These are phyloP conservation scores for Cheilosia grossa DNA, from an alignment of 2,888 invertebrate species.

Conservation along the genomic window DNA sequence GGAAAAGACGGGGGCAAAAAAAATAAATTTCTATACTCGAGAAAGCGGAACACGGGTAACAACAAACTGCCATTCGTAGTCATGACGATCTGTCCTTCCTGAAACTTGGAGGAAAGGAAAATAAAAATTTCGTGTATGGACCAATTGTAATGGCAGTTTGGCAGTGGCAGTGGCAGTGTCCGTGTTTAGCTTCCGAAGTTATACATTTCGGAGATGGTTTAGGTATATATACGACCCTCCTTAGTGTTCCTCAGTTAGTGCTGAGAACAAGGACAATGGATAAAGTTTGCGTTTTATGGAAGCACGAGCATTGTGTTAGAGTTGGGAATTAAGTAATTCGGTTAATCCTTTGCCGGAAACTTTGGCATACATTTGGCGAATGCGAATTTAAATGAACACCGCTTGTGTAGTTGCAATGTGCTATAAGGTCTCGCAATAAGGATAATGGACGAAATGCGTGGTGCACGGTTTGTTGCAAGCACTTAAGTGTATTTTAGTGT, in stretches of 20 bases:
- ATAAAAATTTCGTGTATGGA: conserved; percentile 66
- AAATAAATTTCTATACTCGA: neutral
- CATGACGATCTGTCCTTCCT: conserved; percentile 37
- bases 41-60: conserved; percentile 29
- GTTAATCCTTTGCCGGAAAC: conserved; percentile 67
- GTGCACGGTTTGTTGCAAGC: conserved; percentile 37
- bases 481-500: conserved; percentile 20
- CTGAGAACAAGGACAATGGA: conserved; percentile 26
- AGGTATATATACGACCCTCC: conserved; percentile 31
- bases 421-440: conserved; percentile 2
- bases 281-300: conserved; percentile 55
- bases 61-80: conserved; percentile 63
- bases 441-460: conserved; percentile 29
- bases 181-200: conserved; percentile 57
- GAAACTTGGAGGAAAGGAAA: conserved; percentile 32
- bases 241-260: conserved; percentile 13
- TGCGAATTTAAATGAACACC: conserved; percentile 64
- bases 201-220: conserved; percentile 36
- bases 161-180: conserved; percentile 22
- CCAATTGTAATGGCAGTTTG: conserved; percentile 43
- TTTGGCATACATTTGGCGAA: conserved; percentile 69
- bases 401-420: conserved; percentile 46
- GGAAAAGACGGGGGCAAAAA: neutral
- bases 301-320: conserved; percentile 53
- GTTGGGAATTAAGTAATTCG: conserved; percentile 65